phyloP scores from a whole-genome alignment of 2,113 vertebrate species.

The Rhinolophus ferrumequinum region DNA sequence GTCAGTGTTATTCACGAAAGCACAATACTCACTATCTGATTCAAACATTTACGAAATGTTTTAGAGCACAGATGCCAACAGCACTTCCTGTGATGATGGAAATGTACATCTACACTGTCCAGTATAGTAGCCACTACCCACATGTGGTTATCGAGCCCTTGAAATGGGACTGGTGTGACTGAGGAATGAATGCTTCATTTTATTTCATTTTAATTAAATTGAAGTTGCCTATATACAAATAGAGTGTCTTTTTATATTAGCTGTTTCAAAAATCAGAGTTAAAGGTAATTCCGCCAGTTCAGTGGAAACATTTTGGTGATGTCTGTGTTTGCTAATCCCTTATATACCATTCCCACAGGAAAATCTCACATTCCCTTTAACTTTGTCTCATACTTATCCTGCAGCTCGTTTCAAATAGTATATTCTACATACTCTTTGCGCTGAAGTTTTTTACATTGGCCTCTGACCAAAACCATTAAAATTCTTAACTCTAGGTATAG shows the following conservation, averaged over 20 bases:
- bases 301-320: not conserved
- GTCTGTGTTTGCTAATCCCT: not conserved
- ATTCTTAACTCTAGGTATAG: not conserved
- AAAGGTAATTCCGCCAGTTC: not conserved
- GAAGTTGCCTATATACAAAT: not conserved
- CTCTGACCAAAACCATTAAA: conserved; percentile 48
- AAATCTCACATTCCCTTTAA: not conserved
- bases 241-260: not conserved
- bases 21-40: not conserved
- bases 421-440: not conserved
- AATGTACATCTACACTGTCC: not conserved
- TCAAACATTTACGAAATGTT: not conserved
- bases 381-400: not conserved
- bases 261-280: not conserved
- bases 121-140: not conserved
- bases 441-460: not conserved
- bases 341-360: not conserved
- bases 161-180: not conserved
- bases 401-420: not conserved
- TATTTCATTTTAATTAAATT: conserved; percentile 37
- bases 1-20: not conserved
- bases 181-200: not conserved
- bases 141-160: not conserved
- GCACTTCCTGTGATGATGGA: no score
- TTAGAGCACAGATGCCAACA: not conserved